These are phyloP conservation scores for Ahaetulla prasina DNA, from an alignment of 2,113 vertebrate species.

Conservation along the genomic window DNA sequence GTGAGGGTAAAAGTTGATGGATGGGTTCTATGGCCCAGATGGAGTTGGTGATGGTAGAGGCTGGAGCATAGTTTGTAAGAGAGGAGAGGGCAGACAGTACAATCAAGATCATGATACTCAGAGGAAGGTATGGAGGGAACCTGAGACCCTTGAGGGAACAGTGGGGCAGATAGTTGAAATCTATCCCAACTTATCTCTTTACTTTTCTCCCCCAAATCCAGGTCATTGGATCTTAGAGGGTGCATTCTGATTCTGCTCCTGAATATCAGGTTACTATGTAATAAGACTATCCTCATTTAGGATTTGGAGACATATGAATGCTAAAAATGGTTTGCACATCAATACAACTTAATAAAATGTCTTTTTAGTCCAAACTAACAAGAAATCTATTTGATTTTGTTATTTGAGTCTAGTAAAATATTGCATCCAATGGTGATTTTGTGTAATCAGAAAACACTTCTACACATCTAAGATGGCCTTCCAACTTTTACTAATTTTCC, in stretches of 20 bases:
- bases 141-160: not conserved
- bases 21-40: not conserved
- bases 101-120: not conserved
- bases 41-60: not conserved
- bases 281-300: not conserved
- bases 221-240: not conserved
- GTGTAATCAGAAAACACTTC: not conserved
- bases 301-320: not conserved
- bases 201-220: not conserved
- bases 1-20: not conserved
- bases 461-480: not conserved
- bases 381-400: not conserved
- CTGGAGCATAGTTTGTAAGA: not conserved
- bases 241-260: not conserved
- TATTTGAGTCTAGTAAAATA: not conserved
- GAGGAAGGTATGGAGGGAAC: not conserved
- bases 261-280: not conserved
- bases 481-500: not conserved
- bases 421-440: not conserved
- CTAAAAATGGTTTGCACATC: not conserved
- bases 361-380: not conserved
- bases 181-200: not conserved
- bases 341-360: not conserved
- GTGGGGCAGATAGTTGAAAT: not conserved
- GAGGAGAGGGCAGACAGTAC: not conserved